Evolutionary conservation across 2,888 invertebrate species (phyloP).

Genomic region (Chrysolina haemoptera): DNA sequence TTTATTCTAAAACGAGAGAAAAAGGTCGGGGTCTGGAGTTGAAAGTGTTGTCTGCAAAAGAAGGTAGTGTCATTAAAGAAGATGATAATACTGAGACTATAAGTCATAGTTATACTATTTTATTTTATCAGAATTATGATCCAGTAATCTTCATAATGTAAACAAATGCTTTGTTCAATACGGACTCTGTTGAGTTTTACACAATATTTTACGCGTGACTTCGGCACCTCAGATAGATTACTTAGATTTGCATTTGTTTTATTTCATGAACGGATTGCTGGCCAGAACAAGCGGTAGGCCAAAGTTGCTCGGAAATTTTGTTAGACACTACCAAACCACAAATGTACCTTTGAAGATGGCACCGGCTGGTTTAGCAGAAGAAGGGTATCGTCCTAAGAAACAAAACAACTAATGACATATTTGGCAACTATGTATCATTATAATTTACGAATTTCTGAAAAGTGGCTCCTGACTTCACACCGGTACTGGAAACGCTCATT

Average conservation of each 20-base stretch:
- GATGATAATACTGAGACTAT: background rate
- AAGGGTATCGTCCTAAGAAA: slow-evolving; percentile 65
- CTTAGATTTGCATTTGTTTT: background rate
- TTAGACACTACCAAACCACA: slow-evolving; percentile 39
- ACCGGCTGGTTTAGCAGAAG: slow-evolving; percentile 66
- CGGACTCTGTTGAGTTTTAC: no score
- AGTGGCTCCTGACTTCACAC: no score
- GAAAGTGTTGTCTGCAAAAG: slow-evolving; percentile 73
- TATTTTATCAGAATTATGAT: slow-evolving; percentile 33
- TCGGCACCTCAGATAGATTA: background rate
- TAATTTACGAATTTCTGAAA: background rate
- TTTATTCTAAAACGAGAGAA: slow-evolving; percentile 72
- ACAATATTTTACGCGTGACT: no score
- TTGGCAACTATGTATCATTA: slow-evolving; percentile 1
- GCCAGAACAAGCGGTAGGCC: background rate
- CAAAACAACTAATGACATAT: slow-evolving; percentile 41
- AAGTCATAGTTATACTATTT: slow-evolving; percentile 58
- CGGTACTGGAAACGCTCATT: no score
- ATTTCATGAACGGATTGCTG: background rate
- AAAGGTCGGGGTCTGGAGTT: slow-evolving; percentile 76
- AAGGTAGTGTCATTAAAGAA: slow-evolving; percentile 23
- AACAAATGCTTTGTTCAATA: background rate
- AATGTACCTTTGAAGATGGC: slow-evolving; percentile 67
- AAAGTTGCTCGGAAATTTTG: background rate
- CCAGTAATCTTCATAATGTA: background rate